Evolutionary conservation across 2,888 invertebrate species (phyloP), one percentile per base, ranked within the genome.

Genomic region (Ochropleura plecta): DNA sequence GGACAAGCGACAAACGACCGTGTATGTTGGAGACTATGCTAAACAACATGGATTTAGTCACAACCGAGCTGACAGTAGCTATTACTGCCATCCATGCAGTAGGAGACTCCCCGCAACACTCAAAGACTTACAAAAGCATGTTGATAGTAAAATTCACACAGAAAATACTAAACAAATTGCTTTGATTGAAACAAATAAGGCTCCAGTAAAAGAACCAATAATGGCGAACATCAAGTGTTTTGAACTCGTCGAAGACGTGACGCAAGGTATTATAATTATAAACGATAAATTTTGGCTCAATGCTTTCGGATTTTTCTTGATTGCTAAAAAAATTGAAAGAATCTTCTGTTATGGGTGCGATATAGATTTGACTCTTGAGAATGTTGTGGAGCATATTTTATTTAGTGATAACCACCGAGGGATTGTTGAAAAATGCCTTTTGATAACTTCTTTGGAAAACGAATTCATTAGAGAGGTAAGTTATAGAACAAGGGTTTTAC

Each of bases 391-490:
- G 5, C 83, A 84, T 65, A n/a, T 79, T 0, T 0, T 63, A 4
- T 0, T 16, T 0, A 16, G 46, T 0, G 53, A 64, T 1, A n/a
- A 69, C 18, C 83, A 84, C 64, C 53, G 7, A 20, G 44, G n/a
- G 10, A 40, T 20, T 0, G 0, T 84, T 3, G 12, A 48, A 0
- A 73, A 74, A 14, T 48, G 57, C 12, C 71, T 57, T 42, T 6
- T 79, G 4, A 46, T 84, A 71, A 64, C 65, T 55, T 79, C 83
- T 8, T 49, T 84, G 18, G 53, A 76, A 66, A 42, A 60, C 44
- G 83, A 84, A 65, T 84, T 82, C 20, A 76, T 84, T 59, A 72
- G 84, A 76, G 79, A 84, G 82, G 83, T 84, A 74, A 10, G 69
- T 53, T 10, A 6, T 6, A 8, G 0, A 63, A 16, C 20, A 10